phyloP scores from a whole-genome alignment of 2,888 invertebrate species.

The Tillus elongatus region DNA sequence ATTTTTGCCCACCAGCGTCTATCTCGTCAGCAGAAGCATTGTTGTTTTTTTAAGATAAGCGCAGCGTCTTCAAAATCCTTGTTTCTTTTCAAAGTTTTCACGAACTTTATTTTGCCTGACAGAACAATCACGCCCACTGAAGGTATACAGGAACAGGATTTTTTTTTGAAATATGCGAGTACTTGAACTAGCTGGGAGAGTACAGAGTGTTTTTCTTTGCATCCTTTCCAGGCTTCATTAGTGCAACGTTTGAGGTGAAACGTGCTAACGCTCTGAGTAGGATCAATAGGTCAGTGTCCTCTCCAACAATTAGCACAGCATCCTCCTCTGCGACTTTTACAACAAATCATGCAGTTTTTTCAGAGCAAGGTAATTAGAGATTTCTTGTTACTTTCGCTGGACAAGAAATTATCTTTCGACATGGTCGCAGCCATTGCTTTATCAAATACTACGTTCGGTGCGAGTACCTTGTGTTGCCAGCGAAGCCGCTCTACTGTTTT shows the following conservation, averaged over 20 bases:
- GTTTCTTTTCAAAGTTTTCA: slow-evolving; percentile 1
- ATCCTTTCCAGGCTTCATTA: slow-evolving; percentile 3
- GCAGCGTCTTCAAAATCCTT: background rate
- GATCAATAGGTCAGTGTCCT: background rate
- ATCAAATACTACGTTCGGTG: too few species aligned
- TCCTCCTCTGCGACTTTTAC: too few species aligned
- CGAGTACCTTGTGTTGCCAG: too few species aligned
- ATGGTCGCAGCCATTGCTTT: too few species aligned
- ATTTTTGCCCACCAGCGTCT: background rate
- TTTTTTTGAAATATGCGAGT: slow-evolving; percentile 1
- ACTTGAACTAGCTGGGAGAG: slow-evolving; percentile 2
- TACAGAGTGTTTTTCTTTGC: slow-evolving; percentile 3
- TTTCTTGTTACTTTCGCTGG: too few species aligned
- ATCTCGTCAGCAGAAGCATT: slow-evolving; percentile 2
- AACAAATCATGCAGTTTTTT: too few species aligned
- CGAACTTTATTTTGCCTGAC: slow-evolving; percentile 2
- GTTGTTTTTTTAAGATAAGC: slow-evolving; percentile 1
- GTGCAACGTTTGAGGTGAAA: slow-evolving; percentile 2
- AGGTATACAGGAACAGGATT: slow-evolving; percentile 2
- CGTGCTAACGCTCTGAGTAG: slow-evolving; percentile 1
- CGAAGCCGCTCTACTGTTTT: too few species aligned
- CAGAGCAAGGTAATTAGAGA: too few species aligned
- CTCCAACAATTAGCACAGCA: slow-evolving; percentile 1
- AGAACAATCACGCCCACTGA: slow-evolving; percentile 2
- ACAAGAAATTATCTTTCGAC: too few species aligned